Percentiles rank a stretch among this genome's conserved stretches.
phyloP scores from a whole-genome alignment of 2,797 vertebrate genomes.

The Manis javanica region DNA sequence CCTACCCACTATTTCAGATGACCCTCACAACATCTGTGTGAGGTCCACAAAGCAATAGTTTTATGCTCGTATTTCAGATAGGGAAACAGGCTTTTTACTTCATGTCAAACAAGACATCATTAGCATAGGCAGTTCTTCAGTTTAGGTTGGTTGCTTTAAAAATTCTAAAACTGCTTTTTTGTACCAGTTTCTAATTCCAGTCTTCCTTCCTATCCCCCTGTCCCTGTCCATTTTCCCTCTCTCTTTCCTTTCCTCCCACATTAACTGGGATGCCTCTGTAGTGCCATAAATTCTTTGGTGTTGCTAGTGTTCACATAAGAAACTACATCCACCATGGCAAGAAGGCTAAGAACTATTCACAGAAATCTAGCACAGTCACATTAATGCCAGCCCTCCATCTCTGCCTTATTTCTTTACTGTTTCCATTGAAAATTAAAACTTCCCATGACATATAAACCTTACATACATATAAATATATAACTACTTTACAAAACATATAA shows the following conservation, averaged over 20 bases:
- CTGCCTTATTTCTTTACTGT: slow-evolving; percentile 51
- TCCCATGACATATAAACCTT: not conserved
- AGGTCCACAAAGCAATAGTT: slow-evolving; percentile 19
- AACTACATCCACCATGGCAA: not conserved
- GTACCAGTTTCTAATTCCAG: not conserved
- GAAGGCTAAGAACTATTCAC: not conserved
- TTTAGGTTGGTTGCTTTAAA: not conserved
- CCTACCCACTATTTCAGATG: not conserved
- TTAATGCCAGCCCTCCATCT: not conserved
- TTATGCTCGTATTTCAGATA: not conserved
- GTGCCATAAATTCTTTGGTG: not conserved
- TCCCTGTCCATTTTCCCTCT: not conserved
- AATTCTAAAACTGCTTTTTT: slow-evolving; percentile 19
- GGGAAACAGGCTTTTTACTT: not conserved
- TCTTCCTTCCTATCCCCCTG: not conserved
- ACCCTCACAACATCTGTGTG: not conserved
- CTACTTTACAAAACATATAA: not conserved
- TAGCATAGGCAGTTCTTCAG: not conserved
- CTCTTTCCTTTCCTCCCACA: not conserved
- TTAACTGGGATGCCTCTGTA: not conserved
- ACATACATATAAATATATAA: too few relatives aligned
- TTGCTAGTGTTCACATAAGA: not conserved
- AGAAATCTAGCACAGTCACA: not conserved
- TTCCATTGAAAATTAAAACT: slow-evolving; percentile 38
- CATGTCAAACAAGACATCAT: not conserved